Percentiles rank a stretch among this genome's conserved stretches.
These are phyloP conservation scores for Euclidia mi DNA, from an alignment of 2,888 invertebrate genomes.

Conservation along the genomic window DNA sequence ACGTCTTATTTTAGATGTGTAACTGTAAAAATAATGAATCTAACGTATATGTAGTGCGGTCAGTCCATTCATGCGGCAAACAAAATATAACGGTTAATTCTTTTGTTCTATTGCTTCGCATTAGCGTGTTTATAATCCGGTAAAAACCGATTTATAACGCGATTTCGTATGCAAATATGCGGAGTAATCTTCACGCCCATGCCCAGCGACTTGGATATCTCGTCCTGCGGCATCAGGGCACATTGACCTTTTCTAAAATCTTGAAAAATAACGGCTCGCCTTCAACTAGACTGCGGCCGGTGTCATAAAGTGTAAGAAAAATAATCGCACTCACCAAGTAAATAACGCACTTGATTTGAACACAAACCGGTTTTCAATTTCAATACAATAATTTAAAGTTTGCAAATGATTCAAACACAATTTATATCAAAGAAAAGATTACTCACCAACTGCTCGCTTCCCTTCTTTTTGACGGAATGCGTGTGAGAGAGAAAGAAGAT, in stretches of 20 bases:
- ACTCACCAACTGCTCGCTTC: constrained; percentile 78
- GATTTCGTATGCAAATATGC: constrained; percentile 64
- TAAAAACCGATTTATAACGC: constrained; percentile 57
- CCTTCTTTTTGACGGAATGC: constrained; percentile 73
- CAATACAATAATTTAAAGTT: constrained; percentile 19
- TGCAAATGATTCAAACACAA: constrained; percentile 28
- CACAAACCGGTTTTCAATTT: constrained; percentile 31
- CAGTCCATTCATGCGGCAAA: constrained; percentile 73
- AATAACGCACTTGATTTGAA: constrained; percentile 21
- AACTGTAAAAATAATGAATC: constrained; percentile 69
- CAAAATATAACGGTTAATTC: constrained; percentile 66
- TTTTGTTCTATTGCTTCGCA: constrained; percentile 50
- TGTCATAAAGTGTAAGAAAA: constrained; percentile 38
- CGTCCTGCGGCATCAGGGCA: constrained; percentile 71
- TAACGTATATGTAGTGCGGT: constrained; percentile 57
- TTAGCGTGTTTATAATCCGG: constrained; percentile 48
- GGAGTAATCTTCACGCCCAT: constrained; percentile 63
- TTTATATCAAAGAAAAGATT: constrained; percentile 66
- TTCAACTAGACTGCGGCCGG: constrained; percentile 53
- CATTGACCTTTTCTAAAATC: constrained; percentile 83
- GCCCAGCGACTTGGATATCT: constrained; percentile 60
- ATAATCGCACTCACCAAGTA: constrained; percentile 50
- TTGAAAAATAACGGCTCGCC: constrained; percentile 87
- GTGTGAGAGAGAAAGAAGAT: constrained; percentile 60
- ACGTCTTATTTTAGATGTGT: constrained; percentile 62